Conservation (phyloP, 2,113 vertebrate species). For the Cichladusa arquata region DNA sequence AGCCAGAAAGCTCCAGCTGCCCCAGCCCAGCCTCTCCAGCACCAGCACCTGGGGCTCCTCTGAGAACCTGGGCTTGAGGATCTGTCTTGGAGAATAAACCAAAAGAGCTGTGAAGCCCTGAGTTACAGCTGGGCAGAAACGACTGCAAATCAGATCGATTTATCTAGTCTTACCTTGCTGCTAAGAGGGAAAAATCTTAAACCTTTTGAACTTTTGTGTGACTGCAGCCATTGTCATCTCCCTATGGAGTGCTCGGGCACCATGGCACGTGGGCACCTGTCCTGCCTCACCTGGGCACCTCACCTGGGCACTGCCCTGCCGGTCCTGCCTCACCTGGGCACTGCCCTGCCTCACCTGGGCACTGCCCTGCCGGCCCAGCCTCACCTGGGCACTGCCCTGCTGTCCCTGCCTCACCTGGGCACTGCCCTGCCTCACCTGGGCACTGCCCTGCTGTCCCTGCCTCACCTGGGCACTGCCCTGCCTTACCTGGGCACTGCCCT, state of each 20-base stretch:
- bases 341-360: too few species aligned
- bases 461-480: not conserved
- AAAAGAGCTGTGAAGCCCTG: not conserved
- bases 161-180: not conserved
- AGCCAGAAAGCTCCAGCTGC: not conserved
- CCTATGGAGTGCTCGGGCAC: rapidly evolving
- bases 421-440: too few species aligned
- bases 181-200: rapidly evolving
- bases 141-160: not conserved
- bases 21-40: not conserved
- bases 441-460: not conserved
- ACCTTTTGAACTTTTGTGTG: not conserved
- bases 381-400: not conserved
- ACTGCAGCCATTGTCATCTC: not conserved
- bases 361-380: not conserved
- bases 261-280: rapidly evolving
- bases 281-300: not conserved
- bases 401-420: too few species aligned
- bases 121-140: not conserved
- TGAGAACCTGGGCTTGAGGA: not conserved
- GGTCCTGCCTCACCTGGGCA: too few species aligned
- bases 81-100: not conserved
- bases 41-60: not conserved
- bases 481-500: too few species aligned
- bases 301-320: too few species aligned